A percentile compares a stretch with the other conserved stretches of the same genome.
Conservation (phyloP, 2,797 vertebrate genomes). For the Coracias cyanogaster region DNA sequence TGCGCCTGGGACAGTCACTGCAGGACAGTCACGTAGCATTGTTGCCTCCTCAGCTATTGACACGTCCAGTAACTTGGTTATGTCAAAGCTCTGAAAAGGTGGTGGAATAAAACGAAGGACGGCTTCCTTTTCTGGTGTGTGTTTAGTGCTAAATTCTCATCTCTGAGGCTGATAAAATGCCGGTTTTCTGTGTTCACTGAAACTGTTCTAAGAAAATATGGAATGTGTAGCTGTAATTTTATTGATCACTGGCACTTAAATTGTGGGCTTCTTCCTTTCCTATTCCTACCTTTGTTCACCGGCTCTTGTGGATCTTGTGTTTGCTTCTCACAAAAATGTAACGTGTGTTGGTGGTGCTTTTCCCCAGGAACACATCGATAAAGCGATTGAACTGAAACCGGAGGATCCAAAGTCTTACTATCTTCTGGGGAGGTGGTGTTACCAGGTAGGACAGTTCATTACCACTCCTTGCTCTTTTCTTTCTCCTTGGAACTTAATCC, state of each 20-base stretch:
- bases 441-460: constrained; percentile 71
- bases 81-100: background rate
- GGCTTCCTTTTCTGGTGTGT: background rate
- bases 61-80: background rate
- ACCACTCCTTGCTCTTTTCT: background rate
- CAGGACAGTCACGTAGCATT: rapidly evolving
- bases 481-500: background rate
- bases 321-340: background rate
- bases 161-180: background rate
- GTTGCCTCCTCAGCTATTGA: background rate
- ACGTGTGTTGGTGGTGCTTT: background rate
- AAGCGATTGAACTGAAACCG: constrained; percentile 80
- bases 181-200: background rate
- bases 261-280: background rate
- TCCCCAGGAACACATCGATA: constrained; percentile 81
- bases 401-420: constrained; percentile 80
- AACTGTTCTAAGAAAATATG: background rate
- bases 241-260: too few relatives aligned
- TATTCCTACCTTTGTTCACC: background rate
- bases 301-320: background rate
- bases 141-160: background rate
- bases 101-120: background rate
- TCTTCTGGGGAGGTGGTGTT: constrained; percentile 84
- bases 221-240: background rate
- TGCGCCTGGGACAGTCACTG: background rate